phyloP scores from a whole-genome alignment of 2,888 invertebrate genomes.

The Sminthurinus aureus region DNA sequence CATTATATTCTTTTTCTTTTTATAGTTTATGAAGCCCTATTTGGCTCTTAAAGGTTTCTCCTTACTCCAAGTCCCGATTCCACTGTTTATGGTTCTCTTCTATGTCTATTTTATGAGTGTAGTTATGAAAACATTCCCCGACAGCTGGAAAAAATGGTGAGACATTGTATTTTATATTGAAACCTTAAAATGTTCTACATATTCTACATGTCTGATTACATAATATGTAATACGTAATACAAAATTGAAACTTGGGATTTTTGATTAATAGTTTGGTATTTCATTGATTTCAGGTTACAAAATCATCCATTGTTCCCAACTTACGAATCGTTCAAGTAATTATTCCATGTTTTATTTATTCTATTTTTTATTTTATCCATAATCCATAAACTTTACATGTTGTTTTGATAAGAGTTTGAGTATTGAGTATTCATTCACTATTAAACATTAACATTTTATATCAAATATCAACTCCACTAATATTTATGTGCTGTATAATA shows the following conservation, averaged over 20 bases:
- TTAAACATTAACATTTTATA: no score
- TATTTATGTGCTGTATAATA: no score
- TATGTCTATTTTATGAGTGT: conserved; percentile 63
- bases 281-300: conserved; percentile 36
- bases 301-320: conserved; percentile 54
- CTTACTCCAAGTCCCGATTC: conserved; percentile 66
- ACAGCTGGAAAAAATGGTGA: conserved; percentile 47
- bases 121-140: conserved; percentile 52
- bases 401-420: no score
- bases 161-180: no score
- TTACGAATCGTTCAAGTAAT: conserved; percentile 62
- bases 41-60: conserved; percentile 60
- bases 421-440: no score
- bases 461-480: no score
- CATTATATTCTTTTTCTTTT: conserved; percentile 42
- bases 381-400: no score
- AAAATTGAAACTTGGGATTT: no score
- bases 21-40: conserved; percentile 59
- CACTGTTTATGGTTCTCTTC: conserved; percentile 65
- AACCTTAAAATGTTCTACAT: no score
- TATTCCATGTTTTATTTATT: background rate
- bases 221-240: no score
- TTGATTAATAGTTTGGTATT: no score
- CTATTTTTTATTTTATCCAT: background rate
- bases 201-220: no score